A percentile compares a stretch with the other conserved stretches of the same genome.
Evolutionary conservation across 2,113 vertebrate genomes (phyloP).

Genomic region (Taxidea taxus): DNA sequence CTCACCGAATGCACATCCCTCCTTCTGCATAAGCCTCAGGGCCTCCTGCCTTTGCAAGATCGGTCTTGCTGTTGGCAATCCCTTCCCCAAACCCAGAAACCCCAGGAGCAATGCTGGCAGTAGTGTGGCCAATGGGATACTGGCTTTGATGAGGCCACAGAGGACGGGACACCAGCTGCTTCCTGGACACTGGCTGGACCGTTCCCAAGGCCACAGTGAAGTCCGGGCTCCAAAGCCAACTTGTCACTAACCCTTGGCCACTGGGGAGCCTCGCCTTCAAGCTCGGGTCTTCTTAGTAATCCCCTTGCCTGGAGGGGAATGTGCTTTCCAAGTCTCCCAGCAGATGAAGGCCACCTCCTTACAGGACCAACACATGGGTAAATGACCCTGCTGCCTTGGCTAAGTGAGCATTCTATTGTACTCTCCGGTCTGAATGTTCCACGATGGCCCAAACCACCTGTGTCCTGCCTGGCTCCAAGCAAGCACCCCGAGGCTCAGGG

Average conservation of each 20-base stretch:
- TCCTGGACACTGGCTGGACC: accelerated
- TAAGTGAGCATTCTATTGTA: not conserved
- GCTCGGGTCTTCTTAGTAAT: not conserved
- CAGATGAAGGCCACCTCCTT: not conserved
- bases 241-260: not conserved
- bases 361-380: not conserved
- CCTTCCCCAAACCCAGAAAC: not conserved
- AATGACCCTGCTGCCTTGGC: not conserved
- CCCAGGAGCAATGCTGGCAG: not conserved
- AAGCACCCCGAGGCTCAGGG: not conserved
- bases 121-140: accelerated
- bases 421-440: not conserved
- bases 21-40: not conserved
- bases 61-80: not conserved
- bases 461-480: not conserved
- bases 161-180: too few species aligned
- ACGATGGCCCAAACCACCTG: accelerated
- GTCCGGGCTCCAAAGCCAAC: not conserved
- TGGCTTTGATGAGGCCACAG: accelerated
- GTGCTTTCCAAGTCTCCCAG: not conserved
- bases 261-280: not conserved
- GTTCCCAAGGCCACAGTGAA: not conserved
- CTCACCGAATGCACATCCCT: not conserved
- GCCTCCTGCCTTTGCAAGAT: not conserved
- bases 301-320: not conserved